Evolutionary conservation across 2,888 invertebrate species (phyloP), one percentile per base, ranked within the genome.

Genomic region (Protophormia terraenovae): DNA sequence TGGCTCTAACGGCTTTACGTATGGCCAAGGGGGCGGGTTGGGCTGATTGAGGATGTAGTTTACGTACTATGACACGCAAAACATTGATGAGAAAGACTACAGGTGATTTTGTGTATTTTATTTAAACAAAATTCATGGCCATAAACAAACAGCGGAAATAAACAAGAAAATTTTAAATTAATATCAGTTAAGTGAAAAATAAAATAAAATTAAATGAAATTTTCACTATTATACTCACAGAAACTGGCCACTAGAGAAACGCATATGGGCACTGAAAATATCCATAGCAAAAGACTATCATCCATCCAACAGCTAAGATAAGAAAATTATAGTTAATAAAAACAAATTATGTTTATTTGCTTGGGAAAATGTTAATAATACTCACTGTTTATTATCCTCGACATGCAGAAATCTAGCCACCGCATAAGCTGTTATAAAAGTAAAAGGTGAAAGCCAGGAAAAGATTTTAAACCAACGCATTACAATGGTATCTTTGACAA

Each of bases 401-500:
- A 92, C 91, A 19, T 93, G 92, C 79, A 92, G 90, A 86, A 88
- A 88, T 47, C 92, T 87, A 4, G 90, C 90, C 64, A 88, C 72
- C 12, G 89, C 89, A 95, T 93, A 47, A 92, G 91, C 88, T 93
- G 93, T 32, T 3, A 94, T 92, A 78, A 95, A 93, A 22, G 94
- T 47, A 8, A 94, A 86, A 0, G 96, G 94, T 0, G 94, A 89
- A 0, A 94, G 93, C 97, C 97, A 97, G 60, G 96, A 96, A 50
- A 96, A 91, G 0, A 94, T 89, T 84, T 95, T 94, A 90, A 96
- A 96, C 94, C 95, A 95, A 71, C 94, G 94, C 94, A 96, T 94
- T 2, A 96, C 95, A 67, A 95, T 93, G 73, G 95, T 94, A 87
- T 96, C 96, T 88, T 94, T 94, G 45, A 96, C 95, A 90, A 97